Evolutionary conservation across 2,888 invertebrate genomes (phyloP).

Genomic region (Pseudoips prasinana): DNA sequence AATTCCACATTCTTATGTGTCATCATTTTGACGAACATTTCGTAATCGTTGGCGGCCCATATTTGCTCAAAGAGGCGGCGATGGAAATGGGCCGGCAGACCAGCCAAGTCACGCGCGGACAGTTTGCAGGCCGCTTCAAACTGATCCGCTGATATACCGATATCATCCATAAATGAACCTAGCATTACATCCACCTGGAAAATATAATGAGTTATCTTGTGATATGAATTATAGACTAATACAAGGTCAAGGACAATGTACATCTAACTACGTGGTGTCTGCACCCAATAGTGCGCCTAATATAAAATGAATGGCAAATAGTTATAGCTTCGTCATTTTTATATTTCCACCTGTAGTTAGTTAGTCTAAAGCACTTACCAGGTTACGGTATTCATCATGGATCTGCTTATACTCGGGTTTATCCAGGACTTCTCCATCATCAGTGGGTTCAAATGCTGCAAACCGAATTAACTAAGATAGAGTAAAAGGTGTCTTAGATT

Average conservation of each 20-base stretch:
- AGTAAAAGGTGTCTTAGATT: background rate
- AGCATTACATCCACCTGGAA: slow-evolving; percentile 92
- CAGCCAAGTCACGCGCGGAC: slow-evolving; percentile 69
- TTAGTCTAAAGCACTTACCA: too few species aligned
- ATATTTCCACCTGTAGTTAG: too few species aligned
- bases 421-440: slow-evolving; percentile 83
- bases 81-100: slow-evolving; percentile 82
- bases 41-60: slow-evolving; percentile 96
- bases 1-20: slow-evolving; percentile 95
- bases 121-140: slow-evolving; percentile 90
- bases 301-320: too few species aligned
- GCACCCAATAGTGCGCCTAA: too few species aligned
- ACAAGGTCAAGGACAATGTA: too few species aligned
- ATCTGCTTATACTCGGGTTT: slow-evolving; percentile 89
- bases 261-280: too few species aligned
- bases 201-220: too few species aligned
- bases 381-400: slow-evolving; percentile 93
- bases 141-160: slow-evolving; percentile 93
- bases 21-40: slow-evolving; percentile 96
- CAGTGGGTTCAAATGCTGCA: slow-evolving; percentile 92
- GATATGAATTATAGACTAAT: too few species aligned
- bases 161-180: slow-evolving; percentile 95
- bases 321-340: too few species aligned
- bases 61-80: slow-evolving; percentile 87
- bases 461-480: slow-evolving; percentile 5